These are phyloP conservation scores for Papilio gigon DNA, from an alignment of 2,888 invertebrate genomes.

Conservation along the genomic window DNA sequence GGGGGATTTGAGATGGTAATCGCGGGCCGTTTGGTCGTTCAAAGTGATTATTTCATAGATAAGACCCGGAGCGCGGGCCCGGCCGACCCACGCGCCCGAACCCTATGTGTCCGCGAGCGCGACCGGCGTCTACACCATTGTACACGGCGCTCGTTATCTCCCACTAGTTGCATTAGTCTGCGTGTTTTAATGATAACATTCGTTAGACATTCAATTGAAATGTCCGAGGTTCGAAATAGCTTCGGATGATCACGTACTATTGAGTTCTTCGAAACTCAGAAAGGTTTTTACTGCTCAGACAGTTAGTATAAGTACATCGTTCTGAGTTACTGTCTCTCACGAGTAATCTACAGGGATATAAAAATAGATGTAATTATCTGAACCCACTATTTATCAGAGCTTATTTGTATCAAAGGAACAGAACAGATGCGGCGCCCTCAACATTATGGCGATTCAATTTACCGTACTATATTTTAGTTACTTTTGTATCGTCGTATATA, in stretches of 20 bases:
- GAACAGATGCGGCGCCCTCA: not conserved
- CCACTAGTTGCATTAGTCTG: slow-evolving; percentile 20
- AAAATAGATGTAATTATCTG: slow-evolving; percentile 10
- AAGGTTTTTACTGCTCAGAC: not conserved
- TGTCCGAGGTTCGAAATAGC: slow-evolving; percentile 24
- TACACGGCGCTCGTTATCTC: slow-evolving; percentile 34
- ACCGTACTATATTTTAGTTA: not conserved
- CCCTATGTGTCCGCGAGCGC: slow-evolving; percentile 46
- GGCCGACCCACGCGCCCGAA: slow-evolving; percentile 69
- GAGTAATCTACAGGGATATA: not conserved
- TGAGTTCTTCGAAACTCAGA: slow-evolving; percentile 6
- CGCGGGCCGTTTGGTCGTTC: slow-evolving; percentile 77
- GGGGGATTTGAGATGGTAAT: slow-evolving; percentile 80
- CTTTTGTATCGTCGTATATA: not conserved
- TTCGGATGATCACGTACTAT: slow-evolving; percentile 6
- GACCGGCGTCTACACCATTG: slow-evolving; percentile 8
- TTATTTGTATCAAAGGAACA: not conserved
- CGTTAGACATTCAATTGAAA: slow-evolving; percentile 33
- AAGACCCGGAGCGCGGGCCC: slow-evolving; percentile 63
- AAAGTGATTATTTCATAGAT: slow-evolving; percentile 79
- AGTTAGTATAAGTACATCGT: not conserved
- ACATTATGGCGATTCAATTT: not conserved
- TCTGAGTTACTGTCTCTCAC: not conserved
- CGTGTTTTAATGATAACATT: slow-evolving; percentile 34
- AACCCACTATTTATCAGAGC: not conserved